Evolutionary conservation across 2,888 invertebrate species (phyloP).

Genomic region (Polietes domitor): DNA sequence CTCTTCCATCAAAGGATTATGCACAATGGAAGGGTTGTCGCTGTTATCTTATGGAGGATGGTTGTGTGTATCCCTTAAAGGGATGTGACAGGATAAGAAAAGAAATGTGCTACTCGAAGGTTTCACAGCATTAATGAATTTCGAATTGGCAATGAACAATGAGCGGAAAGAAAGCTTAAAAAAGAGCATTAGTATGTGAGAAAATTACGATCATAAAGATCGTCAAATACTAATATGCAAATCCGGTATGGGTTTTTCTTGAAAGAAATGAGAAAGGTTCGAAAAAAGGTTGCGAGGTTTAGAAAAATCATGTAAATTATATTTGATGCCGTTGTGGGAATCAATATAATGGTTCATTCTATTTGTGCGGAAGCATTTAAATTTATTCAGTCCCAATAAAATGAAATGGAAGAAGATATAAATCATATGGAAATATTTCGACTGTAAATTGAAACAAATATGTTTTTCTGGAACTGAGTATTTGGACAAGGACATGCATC

Average conservation of each 20-base stretch:
- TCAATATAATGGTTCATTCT: too few species aligned
- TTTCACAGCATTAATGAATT: not conserved
- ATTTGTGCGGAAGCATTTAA: too few species aligned
- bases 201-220: conserved; percentile 19
- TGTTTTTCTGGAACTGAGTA: too few species aligned
- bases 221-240: conserved; percentile 4
- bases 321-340: conserved; percentile 1
- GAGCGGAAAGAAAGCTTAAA: not conserved
- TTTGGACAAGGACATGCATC: too few species aligned
- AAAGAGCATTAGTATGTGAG: conserved; percentile 23
- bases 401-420: too few species aligned
- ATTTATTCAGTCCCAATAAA: too few species aligned
- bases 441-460: too few species aligned
- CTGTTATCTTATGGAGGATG: not conserved
- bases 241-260: not conserved
- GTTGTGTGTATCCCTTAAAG: conserved; percentile 11
- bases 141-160: not conserved
- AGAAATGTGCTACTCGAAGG: not conserved
- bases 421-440: too few species aligned
- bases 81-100: not conserved
- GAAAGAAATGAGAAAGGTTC: not conserved
- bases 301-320: not conserved
- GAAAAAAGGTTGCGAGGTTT: not conserved
- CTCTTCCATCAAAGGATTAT: too few species aligned
- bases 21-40: conserved; percentile 43